phyloP scores from a whole-genome alignment of 1,140 invertebrate genomes.

The Apis florea region DNA sequence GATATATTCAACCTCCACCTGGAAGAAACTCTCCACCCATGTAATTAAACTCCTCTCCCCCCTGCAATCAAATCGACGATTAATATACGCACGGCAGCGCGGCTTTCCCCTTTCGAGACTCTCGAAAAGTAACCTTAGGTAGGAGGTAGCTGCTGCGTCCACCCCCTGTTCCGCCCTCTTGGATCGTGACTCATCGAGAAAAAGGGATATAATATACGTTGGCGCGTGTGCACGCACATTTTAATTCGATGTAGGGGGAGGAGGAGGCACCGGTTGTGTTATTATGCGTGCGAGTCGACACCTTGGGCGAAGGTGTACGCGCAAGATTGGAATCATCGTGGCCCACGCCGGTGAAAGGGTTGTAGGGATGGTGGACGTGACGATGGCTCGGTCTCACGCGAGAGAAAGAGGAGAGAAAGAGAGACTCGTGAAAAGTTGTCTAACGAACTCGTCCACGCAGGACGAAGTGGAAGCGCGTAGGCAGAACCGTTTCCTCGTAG shows the following conservation, averaged over 20 bases:
- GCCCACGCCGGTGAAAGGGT: background rate
- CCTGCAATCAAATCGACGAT: slow-evolving; percentile 34
- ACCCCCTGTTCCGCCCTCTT: background rate
- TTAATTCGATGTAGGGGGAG: slow-evolving; percentile 19
- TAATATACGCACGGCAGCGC: background rate
- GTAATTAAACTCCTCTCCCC: slow-evolving; percentile 28
- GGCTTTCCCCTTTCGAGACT: background rate
- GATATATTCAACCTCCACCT: background rate
- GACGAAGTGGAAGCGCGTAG: slow-evolving; percentile 1
- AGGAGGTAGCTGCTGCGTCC: slow-evolving; percentile 13
- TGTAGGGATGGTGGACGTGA: slow-evolving; percentile 27
- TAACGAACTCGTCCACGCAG: slow-evolving; percentile 33
- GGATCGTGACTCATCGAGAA: slow-evolving; percentile 27
- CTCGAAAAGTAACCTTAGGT: slow-evolving; percentile 1
- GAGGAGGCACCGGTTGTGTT: background rate
- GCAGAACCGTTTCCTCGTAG: background rate
- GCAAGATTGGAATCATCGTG: background rate
- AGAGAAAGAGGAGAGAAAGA: background rate
- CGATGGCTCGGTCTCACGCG: slow-evolving; percentile 36
- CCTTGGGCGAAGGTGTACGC: slow-evolving; percentile 15
- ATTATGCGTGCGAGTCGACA: slow-evolving; percentile 18
- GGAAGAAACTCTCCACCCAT: background rate
- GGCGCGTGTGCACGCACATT: slow-evolving; percentile 37
- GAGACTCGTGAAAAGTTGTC: slow-evolving; percentile 36
- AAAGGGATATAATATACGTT: background rate